These are phyloP conservation scores for Stegodyphus mimosarum DNA, from an alignment of 1,140 invertebrate species.

Conservation along the genomic window DNA sequence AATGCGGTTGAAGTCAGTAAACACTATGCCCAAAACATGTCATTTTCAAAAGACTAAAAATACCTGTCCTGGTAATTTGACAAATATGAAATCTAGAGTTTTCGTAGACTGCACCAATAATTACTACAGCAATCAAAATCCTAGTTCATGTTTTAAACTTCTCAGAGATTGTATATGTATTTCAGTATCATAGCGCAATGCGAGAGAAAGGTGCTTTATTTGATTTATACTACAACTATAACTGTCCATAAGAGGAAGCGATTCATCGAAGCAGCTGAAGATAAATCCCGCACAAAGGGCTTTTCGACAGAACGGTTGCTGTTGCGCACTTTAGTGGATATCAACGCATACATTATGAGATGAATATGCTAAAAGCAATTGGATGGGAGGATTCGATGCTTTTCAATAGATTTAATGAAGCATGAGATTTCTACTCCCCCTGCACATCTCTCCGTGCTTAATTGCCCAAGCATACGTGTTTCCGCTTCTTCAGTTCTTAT, in stretches of 20 bases:
- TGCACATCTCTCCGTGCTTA: conserved; percentile 29
- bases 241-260: conserved; percentile 7
- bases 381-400: background rate
- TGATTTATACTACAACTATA: conserved; percentile 3
- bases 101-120: no score
- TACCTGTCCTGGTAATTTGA: no score
- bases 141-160: no score
- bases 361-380: conserved; percentile 40
- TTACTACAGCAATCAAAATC: no score
- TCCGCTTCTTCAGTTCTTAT: background rate
- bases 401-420: conserved; percentile 45
- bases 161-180: no score
- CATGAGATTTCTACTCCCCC: conserved; percentile 2
- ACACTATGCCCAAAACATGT: no score
- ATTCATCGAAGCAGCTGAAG: conserved; percentile 4
- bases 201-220: background rate
- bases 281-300: conserved; percentile 36
- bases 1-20: no score
- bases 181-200: no score
- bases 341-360: conserved; percentile 12
- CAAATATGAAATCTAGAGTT: no score
- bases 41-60: no score
- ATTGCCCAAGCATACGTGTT: conserved; percentile 16
- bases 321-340: background rate
- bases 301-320: background rate